Percentiles rank a stretch among this genome's conserved stretches.
Evolutionary conservation across 2,888 invertebrate species (phyloP).

Genomic region (Dilophus febrilis): DNA sequence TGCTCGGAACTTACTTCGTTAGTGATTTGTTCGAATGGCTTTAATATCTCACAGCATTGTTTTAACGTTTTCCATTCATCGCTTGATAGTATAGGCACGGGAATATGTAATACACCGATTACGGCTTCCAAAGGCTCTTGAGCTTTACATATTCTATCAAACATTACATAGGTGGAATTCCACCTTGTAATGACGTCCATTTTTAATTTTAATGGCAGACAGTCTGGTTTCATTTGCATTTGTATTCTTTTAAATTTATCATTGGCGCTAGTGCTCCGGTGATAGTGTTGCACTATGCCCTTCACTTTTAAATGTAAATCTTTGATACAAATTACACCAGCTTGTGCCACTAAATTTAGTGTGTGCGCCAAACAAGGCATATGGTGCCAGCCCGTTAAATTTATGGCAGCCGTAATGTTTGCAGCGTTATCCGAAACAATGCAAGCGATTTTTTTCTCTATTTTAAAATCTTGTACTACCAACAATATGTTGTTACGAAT

Average conservation of each 20-base stretch:
- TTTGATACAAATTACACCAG: not conserved
- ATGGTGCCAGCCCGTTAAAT: slow-evolving; percentile 12
- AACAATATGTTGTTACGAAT: too few species aligned
- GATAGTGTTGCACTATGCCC: not conserved
- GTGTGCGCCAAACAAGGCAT: slow-evolving; percentile 4
- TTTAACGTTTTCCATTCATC: slow-evolving; percentile 13
- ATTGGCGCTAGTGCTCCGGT: not conserved
- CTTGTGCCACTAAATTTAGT: not conserved
- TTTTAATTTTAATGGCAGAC: slow-evolving; percentile 14
- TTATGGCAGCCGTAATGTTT: slow-evolving; percentile 14
- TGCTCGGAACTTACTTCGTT: slow-evolving; percentile 14
- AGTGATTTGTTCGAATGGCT: slow-evolving; percentile 13
- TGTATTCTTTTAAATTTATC: slow-evolving; percentile 7
- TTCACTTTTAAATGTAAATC: not conserved
- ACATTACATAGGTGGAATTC: slow-evolving; percentile 14
- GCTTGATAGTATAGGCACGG: slow-evolving; percentile 10
- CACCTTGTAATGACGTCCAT: slow-evolving; percentile 16
- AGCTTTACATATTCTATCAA: slow-evolving; percentile 12
- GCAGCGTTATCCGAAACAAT: slow-evolving; percentile 14
- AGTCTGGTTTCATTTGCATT: not conserved
- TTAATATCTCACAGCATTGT: slow-evolving; percentile 11
- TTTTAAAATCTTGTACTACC: slow-evolving; percentile 4
- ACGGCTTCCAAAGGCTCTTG: slow-evolving; percentile 13
- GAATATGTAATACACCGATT: slow-evolving; percentile 9
- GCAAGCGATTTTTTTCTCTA: slow-evolving; percentile 1